phyloP scores from a whole-genome alignment of 2,113 vertebrate species.

The Tapirus terrestris region DNA sequence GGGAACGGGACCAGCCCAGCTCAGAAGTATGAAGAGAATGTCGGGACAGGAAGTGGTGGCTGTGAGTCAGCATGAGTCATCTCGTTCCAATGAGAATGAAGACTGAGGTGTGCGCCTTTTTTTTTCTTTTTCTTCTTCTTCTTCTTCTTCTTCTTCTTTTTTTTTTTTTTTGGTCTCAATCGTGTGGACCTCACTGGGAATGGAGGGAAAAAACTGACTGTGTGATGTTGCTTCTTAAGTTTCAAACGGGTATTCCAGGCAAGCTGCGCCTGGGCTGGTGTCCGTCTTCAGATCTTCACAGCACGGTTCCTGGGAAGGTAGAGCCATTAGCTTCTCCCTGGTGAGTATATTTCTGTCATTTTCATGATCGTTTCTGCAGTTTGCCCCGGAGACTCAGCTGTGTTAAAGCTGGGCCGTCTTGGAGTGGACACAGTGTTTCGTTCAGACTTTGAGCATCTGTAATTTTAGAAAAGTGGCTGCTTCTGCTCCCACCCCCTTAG shows the following conservation, averaged over 20 bases:
- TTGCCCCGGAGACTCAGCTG: background rate
- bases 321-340: constrained; percentile 15
- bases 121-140: background rate
- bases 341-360: constrained; percentile 75
- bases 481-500: background rate
- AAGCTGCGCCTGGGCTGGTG: background rate
- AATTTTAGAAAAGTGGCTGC: background rate
- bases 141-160: background rate
- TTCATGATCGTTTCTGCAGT: constrained; percentile 14
- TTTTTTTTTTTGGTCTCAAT: constrained; percentile 72
- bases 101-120: constrained; percentile 74
- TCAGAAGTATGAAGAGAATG: constrained; percentile 88
- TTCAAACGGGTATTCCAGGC: constrained; percentile 48
- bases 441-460: background rate
- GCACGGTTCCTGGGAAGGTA: constrained; percentile 33
- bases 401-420: background rate
- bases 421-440: background rate
- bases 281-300: background rate
- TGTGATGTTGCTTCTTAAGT: constrained; percentile 48
- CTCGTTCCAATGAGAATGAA: constrained; percentile 81
- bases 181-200: constrained; percentile 79
- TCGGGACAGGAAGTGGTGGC: constrained; percentile 86
- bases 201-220: constrained; percentile 69
- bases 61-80: constrained; percentile 87
- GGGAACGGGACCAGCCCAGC: constrained; percentile 88